Base-by-base conservation (phyloP, 2,797 vertebrate species). In the Allochrocebus solatus region DNA sequence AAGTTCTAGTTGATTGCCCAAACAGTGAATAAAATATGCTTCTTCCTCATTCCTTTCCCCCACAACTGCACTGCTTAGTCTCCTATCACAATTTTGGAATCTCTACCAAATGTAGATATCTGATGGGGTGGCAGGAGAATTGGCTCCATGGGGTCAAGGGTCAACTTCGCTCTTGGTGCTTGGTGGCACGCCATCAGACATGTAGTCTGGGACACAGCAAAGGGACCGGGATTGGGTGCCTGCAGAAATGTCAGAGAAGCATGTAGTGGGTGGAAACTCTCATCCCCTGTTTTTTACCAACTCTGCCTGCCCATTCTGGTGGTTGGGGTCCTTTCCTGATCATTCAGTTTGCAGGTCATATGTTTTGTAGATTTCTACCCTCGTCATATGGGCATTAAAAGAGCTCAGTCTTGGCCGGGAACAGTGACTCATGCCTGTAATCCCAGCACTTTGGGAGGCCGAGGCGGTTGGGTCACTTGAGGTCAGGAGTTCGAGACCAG, bases 31-130 rank as follows among this genome's bases (percentile, higher is more conserved):
- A 50, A 48, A 30, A 16, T 1, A 0, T 3, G 26, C 59, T 91
- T 92, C 97, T 97, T 97, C 96, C 97, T 96, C 97, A 93, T 97
- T 97, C 97, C 76, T 96, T 41, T 53, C 53, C 7, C 39, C 72
- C 4, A 1, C 1, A n/a, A 0, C 12, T 1, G 74, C 1, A 8
- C 43, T 46, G 36, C 70, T 57, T 9, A 59, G 48, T 55, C 94
- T 89, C 72, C 26, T 33, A 74, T 72, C 84, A n/a, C 57, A 48
- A 14, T 83, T 89, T 81, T 21, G 3, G 75, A 50, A 89, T 98
- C 79, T 57, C 75, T 10, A 16, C 28, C 24, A 0, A 33, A 2
- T 46, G 64, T 16, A 22, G 89, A 11, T 82, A 93, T 43, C 94
- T 81, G 50, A 83, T 57, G 53, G 91, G 64, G 4, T 89, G 85